Base-by-base conservation (phyloP, 2,888 invertebrate genomes). In the Rhopalosiphum nymphaeae region DNA sequence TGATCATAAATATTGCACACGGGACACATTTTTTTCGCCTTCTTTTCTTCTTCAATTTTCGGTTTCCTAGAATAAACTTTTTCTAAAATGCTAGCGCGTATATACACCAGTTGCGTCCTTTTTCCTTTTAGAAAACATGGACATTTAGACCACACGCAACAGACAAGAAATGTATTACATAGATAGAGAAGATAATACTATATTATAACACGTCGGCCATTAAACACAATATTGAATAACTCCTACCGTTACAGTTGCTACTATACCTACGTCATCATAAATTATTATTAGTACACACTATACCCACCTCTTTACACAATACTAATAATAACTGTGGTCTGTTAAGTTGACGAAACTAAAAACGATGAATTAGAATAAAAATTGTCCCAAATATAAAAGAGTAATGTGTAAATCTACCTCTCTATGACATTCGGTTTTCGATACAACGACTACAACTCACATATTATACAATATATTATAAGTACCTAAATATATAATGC, bases 1-100 rank as follows among this genome's bases (percentile, higher is more conserved):
- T 25, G 91, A 90, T 94, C 94, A 87, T 94, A 94, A 94, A 94
- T 94, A 94, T 94, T 46, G 93, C 90, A 86, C 91, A 7, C 57
- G 26, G 86, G 94, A 91, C 89, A 93, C 57, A 46, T 92, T 78
- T 92, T 78, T 53, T 44, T 78, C 92, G 46, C 36, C 26, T 86
- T 44, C n/a, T 93, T 85, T 90, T 86, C 61, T 89, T 46, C 36
- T 85, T 29, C 49, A 10, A 57, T 85, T 61, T 90, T 85, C n/a
- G 85, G 44, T 42, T 84, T 84, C 25, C 93, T 89, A 89, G 53
- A 78, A 78, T 78, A 89, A 93, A 93, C 57, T 88, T 89, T 92
- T 87, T 89, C 89, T 25, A 49, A 92, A 92, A 92, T 29, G 29
- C 56, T 67, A 89, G 16, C n/a, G 11, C 44, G 44, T 7, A 46